A percentile compares a stretch with the other conserved stretches of the same genome.
Conservation (phyloP, 2,888 invertebrate species). For the Mactromeris polynyma region DNA sequence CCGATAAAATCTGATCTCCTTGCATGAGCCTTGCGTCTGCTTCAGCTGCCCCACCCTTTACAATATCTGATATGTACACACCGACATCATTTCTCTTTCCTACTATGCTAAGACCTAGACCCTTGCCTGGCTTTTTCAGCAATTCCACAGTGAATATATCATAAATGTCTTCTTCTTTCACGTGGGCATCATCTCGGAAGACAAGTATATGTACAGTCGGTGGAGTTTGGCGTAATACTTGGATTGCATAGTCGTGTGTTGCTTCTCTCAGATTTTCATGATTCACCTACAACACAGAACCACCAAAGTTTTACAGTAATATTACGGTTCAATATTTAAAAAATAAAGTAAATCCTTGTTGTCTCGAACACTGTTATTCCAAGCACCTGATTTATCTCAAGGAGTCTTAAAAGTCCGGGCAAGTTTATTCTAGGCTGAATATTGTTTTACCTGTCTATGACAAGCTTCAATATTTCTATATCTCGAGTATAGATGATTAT, state of each 20-base stretch:
- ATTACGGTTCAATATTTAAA: too few relatives aligned
- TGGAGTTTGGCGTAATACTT: constrained; percentile 93
- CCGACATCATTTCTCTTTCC: constrained; percentile 92
- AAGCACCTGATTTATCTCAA: too few relatives aligned
- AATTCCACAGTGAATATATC: constrained; percentile 91
- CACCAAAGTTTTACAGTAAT: too few relatives aligned
- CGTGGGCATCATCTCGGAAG: constrained; percentile 89
- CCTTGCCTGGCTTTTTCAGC: constrained; percentile 95
- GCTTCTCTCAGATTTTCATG: constrained; percentile 93
- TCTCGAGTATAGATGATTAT: too few relatives aligned
- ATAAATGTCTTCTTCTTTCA: constrained; percentile 90
- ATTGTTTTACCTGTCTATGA: too few relatives aligned
- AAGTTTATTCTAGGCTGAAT: too few relatives aligned
- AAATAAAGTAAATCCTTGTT: too few relatives aligned
- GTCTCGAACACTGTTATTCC: too few relatives aligned
- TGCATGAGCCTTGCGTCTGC: constrained; percentile 95
- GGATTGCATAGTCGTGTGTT: constrained; percentile 92
- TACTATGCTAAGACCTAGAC: constrained; percentile 91
- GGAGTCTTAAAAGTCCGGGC: too few relatives aligned
- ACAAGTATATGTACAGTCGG: constrained; percentile 94
- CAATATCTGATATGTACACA: constrained; percentile 97
- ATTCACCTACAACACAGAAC: constrained; percentile 89
- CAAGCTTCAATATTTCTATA: too few relatives aligned
- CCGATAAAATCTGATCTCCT: constrained; percentile 95
- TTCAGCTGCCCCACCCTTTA: constrained; percentile 94